phyloP scores from a whole-genome alignment of 1,140 invertebrate species.

The Drosophila mayri region DNA sequence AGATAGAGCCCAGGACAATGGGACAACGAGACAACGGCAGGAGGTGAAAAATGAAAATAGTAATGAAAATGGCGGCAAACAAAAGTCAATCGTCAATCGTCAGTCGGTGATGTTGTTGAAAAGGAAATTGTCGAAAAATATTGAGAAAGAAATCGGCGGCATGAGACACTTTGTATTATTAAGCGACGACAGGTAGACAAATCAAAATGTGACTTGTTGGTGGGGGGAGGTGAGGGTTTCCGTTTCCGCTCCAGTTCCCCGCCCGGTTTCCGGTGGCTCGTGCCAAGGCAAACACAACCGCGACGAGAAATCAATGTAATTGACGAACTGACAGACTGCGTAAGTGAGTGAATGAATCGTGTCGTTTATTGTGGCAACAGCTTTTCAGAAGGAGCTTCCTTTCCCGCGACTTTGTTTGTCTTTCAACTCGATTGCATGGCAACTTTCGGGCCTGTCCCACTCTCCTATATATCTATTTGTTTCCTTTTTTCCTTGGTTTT shows the following conservation, averaged over 20 bases:
- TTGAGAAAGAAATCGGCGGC: conserved; percentile 37
- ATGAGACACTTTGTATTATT: conserved; percentile 72
- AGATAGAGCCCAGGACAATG: conserved; percentile 6
- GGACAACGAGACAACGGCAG: neutral
- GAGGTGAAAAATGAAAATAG: conserved; percentile 67
- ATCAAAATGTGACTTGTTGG: conserved; percentile 44
- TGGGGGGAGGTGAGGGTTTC: conserved; percentile 13
- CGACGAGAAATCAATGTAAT: conserved; percentile 71
- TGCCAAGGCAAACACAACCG: conserved; percentile 43
- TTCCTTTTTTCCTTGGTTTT: conserved; percentile 54
- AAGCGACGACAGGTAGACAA: conserved; percentile 60
- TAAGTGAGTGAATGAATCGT: conserved; percentile 66
- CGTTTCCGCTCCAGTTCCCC: conserved; percentile 42
- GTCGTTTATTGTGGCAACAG: conserved; percentile 66
- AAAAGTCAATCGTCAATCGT: conserved; percentile 76
- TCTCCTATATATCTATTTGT: neutral
- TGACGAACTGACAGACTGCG: conserved; percentile 64
- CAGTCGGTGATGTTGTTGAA: conserved; percentile 16
- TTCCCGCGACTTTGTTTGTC: conserved; percentile 62
- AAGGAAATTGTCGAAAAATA: conserved; percentile 56
- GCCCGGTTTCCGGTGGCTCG: conserved; percentile 13
- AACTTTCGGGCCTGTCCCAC: conserved; percentile 37
- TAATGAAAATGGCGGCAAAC: conserved; percentile 69
- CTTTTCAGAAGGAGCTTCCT: conserved; percentile 21
- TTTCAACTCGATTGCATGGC: conserved; percentile 77